Conservation (phyloP, 1,140 invertebrate species). For the Ceratosolen solmsi region DNA sequence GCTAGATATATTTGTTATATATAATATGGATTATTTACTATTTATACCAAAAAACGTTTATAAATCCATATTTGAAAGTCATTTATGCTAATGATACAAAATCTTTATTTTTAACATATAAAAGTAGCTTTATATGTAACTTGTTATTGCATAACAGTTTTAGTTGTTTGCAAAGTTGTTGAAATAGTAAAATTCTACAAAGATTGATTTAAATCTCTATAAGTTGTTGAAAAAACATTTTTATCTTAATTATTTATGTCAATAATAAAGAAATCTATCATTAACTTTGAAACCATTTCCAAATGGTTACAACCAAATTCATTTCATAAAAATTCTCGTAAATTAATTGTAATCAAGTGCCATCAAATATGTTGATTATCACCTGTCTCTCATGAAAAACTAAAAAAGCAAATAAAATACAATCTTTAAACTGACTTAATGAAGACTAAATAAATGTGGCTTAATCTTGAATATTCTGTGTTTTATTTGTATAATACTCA, state of each 20-base stretch:
- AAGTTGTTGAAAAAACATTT: constrained; percentile 36
- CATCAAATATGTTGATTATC: constrained; percentile 51
- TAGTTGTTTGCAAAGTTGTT: constrained; percentile 31
- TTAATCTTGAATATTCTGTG: constrained; percentile 28
- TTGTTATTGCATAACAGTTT: constrained; percentile 42
- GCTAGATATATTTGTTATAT: too few relatives aligned
- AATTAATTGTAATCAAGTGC: constrained; percentile 60
- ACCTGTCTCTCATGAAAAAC: too few relatives aligned
- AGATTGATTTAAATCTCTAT: constrained; percentile 24
- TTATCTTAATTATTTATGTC: constrained; percentile 34
- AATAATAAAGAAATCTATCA: neutral
- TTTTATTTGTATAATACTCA: constrained; percentile 21
- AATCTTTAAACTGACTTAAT: constrained; percentile 28
- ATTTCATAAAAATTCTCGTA: constrained; percentile 47
- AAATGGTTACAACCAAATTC: constrained; percentile 35
- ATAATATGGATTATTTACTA: constrained; percentile 20
- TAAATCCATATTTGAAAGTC: constrained; percentile 28
- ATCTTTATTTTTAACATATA: constrained; percentile 18
- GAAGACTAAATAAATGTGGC: constrained; percentile 48
- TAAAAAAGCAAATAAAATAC: constrained; percentile 20
- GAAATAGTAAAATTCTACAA: neutral
- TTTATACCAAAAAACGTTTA: constrained; percentile 22
- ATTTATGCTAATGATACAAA: neutral
- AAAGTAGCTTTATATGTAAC: constrained; percentile 26
- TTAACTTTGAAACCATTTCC: constrained; percentile 27